These are phyloP conservation scores for Dunckerocampus dactyliophorus DNA, from an alignment of 2,113 vertebrate species.

Conservation along the genomic window DNA sequence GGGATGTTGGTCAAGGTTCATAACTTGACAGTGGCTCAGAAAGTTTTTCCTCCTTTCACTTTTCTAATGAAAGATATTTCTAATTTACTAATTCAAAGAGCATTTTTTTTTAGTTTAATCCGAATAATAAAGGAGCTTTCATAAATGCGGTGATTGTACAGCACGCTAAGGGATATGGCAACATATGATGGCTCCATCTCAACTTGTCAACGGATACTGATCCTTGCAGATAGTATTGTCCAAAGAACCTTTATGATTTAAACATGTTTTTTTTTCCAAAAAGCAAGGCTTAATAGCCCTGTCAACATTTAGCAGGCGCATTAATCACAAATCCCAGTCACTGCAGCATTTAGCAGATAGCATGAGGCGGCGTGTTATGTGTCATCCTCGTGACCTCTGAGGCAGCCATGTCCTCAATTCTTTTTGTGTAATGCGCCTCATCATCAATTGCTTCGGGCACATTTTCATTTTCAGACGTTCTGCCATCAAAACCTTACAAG, in stretches of 20 bases:
- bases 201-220: no score
- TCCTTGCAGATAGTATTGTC: no score
- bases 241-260: no score
- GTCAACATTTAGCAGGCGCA: conserved; percentile 2
- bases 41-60: no score
- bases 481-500: not conserved
- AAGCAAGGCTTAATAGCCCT: not conserved
- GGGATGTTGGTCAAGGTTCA: conserved; percentile 31
- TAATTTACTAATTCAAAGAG: not conserved
- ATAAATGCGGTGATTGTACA: not conserved
- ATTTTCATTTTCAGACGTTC: conserved; percentile 16
- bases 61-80: not conserved
- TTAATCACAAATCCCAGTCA: conserved; percentile 18
- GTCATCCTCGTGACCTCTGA: conserved; percentile 15
- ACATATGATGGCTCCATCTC: not conserved
- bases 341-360: conserved; percentile 4
- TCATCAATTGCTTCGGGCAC: conserved; percentile 9
- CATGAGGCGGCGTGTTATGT: conserved; percentile 1
- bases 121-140: not conserved
- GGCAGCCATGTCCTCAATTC: not conserved
- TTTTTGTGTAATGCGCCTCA: conserved; percentile 13
- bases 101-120: not conserved
- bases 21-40: not conserved
- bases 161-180: not conserved
- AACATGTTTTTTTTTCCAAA: no score